A percentile compares a stretch with the other conserved stretches of the same genome.
Evolutionary conservation across 1,140 invertebrate genomes (phyloP).

Genomic region (Drosophila lowei): DNA sequence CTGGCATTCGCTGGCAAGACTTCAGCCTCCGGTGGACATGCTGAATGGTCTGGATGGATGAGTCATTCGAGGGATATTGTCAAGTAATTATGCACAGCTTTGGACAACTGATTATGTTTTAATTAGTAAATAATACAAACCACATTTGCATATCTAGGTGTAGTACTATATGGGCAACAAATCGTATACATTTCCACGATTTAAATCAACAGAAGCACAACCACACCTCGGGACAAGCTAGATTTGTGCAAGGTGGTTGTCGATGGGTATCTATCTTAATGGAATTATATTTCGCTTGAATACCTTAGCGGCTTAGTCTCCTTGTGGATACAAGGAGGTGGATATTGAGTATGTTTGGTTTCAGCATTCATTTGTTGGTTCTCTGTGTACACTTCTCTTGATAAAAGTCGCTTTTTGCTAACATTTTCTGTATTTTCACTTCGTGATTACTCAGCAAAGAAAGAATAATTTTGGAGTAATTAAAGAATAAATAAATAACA

Average conservation of each 20-base stretch:
- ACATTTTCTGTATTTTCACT: too few relatives aligned
- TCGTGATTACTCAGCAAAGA: too few relatives aligned
- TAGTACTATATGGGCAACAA: not conserved
- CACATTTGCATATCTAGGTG: not conserved
- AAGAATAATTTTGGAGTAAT: too few relatives aligned
- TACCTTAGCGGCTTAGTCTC: too few relatives aligned
- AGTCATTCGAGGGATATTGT: not conserved
- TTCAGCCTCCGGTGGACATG: constrained; percentile 17
- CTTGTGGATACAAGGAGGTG: too few relatives aligned
- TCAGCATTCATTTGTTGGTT: too few relatives aligned
- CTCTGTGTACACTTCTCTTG: too few relatives aligned
- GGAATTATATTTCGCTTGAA: too few relatives aligned
- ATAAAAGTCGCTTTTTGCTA: too few relatives aligned
- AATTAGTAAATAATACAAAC: constrained; percentile 26
- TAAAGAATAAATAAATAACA: too few relatives aligned
- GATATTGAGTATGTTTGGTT: too few relatives aligned
- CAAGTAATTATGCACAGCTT: constrained; percentile 12
- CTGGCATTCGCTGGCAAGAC: not conserved
- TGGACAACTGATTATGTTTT: constrained; percentile 30
- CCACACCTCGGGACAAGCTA: constrained; percentile 6
- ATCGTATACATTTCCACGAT: not conserved
- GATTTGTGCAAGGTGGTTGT: not conserved
- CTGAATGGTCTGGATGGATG: not conserved
- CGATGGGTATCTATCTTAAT: too few relatives aligned
- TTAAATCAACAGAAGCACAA: not conserved